Evolutionary conservation across 2,888 invertebrate genomes (phyloP).

Genomic region (Ormyrus pomaceus): DNA sequence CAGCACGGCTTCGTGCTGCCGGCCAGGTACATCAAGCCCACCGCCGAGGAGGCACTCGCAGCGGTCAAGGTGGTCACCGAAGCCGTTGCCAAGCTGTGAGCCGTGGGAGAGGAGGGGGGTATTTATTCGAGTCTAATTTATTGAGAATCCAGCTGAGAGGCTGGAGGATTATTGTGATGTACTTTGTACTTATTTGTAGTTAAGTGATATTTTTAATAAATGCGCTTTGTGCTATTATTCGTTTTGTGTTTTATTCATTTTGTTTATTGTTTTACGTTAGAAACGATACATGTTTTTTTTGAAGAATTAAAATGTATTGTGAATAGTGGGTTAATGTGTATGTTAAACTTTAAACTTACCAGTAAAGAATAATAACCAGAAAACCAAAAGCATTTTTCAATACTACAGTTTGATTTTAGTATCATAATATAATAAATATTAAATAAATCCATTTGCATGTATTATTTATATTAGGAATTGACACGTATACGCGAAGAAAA

Average conservation of each 20-base stretch:
- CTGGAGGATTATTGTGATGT: conserved; percentile 25
- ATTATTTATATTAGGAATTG: no score
- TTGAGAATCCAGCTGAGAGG: neutral
- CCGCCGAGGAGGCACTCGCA: conserved; percentile 86
- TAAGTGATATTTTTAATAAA: conserved; percentile 25
- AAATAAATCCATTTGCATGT: no score
- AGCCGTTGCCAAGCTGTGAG: conserved; percentile 71
- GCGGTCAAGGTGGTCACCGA: conserved; percentile 82
- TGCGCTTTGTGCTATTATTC: neutral
- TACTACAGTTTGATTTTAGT: no score
- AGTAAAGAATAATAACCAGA: no score
- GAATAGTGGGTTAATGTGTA: no score
- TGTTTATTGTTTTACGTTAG: neutral
- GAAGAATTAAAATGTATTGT: no score
- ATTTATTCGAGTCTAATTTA: conserved; percentile 7
- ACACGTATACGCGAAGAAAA: no score
- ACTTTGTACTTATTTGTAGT: conserved; percentile 1
- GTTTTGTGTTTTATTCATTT: neutral
- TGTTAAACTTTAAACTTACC: no score
- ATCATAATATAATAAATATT: no score
- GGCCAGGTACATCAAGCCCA: conserved; percentile 84
- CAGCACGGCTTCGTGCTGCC: conserved; percentile 92
- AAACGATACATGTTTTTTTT: no score
- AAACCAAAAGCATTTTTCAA: no score
- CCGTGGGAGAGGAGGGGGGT: conserved; percentile 41